Percentiles rank a stretch among this genome's conserved stretches.
These are phyloP conservation scores for Drosophila fungiperda DNA, from an alignment of 2,888 invertebrate genomes.

Conservation along the genomic window DNA sequence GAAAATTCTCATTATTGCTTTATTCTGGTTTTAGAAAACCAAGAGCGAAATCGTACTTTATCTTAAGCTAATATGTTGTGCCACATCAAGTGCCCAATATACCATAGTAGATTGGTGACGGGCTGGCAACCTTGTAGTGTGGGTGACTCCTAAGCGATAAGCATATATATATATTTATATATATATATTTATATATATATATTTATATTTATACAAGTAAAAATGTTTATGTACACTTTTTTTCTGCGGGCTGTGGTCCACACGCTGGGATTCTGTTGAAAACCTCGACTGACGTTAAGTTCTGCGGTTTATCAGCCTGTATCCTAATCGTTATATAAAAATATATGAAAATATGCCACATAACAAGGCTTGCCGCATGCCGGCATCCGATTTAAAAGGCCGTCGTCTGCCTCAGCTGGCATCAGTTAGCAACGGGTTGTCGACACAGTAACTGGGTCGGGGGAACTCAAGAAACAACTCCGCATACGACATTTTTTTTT, in stretches of 20 bases:
- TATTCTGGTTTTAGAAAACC: neutral
- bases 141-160: constrained; percentile 24
- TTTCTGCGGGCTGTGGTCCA: constrained; percentile 49
- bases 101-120: constrained; percentile 9
- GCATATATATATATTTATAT: constrained; percentile 5
- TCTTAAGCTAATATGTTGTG: neutral
- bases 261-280: constrained; percentile 25
- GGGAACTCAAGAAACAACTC: neutral
- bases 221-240: neutral
- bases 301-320: constrained; percentile 44
- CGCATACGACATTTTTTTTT: neutral
- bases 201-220: neutral
- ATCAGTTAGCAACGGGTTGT: constrained; percentile 48
- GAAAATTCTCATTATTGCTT: neutral
- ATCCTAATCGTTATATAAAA: constrained; percentile 45
- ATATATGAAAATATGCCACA: constrained; percentile 1
- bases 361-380: constrained; percentile 8
- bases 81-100: constrained; percentile 1
- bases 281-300: constrained; percentile 18
- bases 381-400: constrained; percentile 44
- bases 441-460: constrained; percentile 23
- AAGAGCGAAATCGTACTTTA: neutral
- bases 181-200: neutral
- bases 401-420: constrained; percentile 19
- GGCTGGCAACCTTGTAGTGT: constrained; percentile 3